Conservation (phyloP, 2,113 vertebrate genomes). For the Festucalex cinctus region DNA sequence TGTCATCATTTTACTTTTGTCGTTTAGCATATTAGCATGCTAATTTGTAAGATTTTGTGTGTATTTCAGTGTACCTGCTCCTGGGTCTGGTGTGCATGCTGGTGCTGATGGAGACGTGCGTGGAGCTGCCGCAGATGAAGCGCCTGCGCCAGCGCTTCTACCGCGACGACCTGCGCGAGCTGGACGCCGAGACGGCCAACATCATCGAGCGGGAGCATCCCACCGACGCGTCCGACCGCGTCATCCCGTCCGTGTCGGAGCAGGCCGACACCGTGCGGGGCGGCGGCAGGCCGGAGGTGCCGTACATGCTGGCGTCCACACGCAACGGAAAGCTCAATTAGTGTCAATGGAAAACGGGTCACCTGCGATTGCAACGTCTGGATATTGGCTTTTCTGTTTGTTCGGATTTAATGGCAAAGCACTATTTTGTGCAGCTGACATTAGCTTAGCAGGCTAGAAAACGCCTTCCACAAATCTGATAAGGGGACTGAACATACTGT, state of each 20-base stretch:
- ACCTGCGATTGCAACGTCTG: neutral
- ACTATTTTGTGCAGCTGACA: neutral
- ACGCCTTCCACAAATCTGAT: neutral
- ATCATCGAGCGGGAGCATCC: conserved; percentile 77
- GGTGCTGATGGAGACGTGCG: conserved; percentile 93
- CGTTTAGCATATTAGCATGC: neutral
- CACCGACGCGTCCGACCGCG: conserved; percentile 2
- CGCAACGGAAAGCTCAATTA: neutral
- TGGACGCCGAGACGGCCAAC: conserved; percentile 78
- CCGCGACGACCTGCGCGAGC: conserved; percentile 75
- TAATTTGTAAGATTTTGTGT: conserved; percentile 5
- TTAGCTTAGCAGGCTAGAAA: no score
- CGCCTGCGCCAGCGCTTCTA: conserved; percentile 86
- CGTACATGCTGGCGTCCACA: conserved; percentile 31
- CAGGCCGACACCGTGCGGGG: conserved; percentile 77
- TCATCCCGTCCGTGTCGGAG: conserved; percentile 86
- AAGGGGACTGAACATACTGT: neutral
- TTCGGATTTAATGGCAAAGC: neutral
- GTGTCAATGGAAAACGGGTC: neutral
- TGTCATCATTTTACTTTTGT: no score
- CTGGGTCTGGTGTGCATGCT: conserved; percentile 87
- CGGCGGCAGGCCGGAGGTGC: conserved; percentile 72
- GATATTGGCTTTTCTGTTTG: neutral
- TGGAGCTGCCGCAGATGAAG: conserved; percentile 88
- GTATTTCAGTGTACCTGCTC: conserved; percentile 82